phyloP scores from a whole-genome alignment of 2,113 vertebrate genomes.

The Aythya baeri region DNA sequence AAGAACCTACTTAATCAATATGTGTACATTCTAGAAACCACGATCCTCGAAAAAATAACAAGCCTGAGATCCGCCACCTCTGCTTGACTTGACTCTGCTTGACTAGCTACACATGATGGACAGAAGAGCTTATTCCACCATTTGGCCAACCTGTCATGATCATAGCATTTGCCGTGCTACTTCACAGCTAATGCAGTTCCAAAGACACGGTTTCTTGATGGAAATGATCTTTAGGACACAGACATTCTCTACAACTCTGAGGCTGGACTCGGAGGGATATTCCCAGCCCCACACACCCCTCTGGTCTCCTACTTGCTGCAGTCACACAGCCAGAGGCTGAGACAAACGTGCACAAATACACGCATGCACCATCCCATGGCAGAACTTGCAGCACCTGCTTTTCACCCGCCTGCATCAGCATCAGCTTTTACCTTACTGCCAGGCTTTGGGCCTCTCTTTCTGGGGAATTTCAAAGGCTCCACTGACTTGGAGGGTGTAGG shows the following conservation, averaged over 20 bases:
- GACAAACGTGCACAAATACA: constrained; percentile 42
- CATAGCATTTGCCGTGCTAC: constrained; percentile 27
- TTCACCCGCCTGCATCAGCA: constrained; percentile 63
- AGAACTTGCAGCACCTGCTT: constrained; percentile 50
- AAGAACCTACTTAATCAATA: background rate
- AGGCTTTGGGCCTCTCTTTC: constrained; percentile 97
- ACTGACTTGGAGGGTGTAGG: constrained; percentile 81
- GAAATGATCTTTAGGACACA: constrained; percentile 44
- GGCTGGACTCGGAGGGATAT: constrained; percentile 22
- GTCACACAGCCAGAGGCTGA: constrained; percentile 58
- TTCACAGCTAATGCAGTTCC: background rate
- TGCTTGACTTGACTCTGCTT: background rate
- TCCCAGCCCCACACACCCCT: constrained; percentile 24
- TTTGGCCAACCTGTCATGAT: background rate
- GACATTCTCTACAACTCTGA: constrained; percentile 33
- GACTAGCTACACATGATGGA: background rate
- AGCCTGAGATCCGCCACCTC: constrained; percentile 37
- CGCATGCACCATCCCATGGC: constrained; percentile 39
- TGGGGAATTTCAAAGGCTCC: constrained; percentile 93
- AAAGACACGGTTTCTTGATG: constrained; percentile 12
- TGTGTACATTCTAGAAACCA: background rate
- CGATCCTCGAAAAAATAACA: background rate
- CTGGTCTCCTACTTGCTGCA: constrained; percentile 47
- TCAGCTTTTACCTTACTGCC: constrained; percentile 91
- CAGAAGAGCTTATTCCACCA: background rate